Evolutionary conservation across 2,113 vertebrate genomes (phyloP).

Genomic region (Caracal caracal): DNA sequence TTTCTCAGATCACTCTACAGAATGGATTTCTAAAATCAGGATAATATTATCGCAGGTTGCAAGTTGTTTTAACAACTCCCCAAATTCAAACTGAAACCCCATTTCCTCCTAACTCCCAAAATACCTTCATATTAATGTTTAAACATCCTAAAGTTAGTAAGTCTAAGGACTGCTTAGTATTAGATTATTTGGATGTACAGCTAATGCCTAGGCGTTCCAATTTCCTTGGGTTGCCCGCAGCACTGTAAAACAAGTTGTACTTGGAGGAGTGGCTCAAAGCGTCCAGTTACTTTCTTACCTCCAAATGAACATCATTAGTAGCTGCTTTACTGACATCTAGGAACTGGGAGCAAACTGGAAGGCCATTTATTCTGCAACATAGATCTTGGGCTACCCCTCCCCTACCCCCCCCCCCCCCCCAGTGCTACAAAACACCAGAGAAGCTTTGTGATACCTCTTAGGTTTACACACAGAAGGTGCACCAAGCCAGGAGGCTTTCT

Average conservation of each 20-base stretch:
- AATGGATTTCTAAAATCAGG: background rate
- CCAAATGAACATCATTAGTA: background rate
- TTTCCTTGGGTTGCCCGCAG: conserved; percentile 1
- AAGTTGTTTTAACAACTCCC: conserved; percentile 65
- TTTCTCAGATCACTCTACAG: conserved; percentile 41
- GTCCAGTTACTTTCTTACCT: background rate
- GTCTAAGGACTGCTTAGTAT: conserved; percentile 41
- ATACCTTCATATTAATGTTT: background rate
- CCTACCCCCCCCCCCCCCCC: background rate
- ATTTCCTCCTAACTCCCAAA: conserved; percentile 62
- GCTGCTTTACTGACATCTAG: background rate
- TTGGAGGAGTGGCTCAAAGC: accelerated
- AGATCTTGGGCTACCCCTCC: background rate
- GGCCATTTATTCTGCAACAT: background rate
- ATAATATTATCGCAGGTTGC: conserved; percentile 54
- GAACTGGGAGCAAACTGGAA: background rate
- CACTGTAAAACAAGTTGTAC: background rate
- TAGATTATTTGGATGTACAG: conserved; percentile 2
- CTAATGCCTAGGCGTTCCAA: background rate
- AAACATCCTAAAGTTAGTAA: background rate
- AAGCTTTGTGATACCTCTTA: background rate
- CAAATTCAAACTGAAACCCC: conserved; percentile 47
- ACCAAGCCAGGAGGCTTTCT: conserved; percentile 44
- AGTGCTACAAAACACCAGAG: conserved; percentile 13
- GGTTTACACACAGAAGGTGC: conserved; percentile 45